These are phyloP conservation scores for Gila orcuttii DNA, from an alignment of 2,113 vertebrate species.

Conservation along the genomic window DNA sequence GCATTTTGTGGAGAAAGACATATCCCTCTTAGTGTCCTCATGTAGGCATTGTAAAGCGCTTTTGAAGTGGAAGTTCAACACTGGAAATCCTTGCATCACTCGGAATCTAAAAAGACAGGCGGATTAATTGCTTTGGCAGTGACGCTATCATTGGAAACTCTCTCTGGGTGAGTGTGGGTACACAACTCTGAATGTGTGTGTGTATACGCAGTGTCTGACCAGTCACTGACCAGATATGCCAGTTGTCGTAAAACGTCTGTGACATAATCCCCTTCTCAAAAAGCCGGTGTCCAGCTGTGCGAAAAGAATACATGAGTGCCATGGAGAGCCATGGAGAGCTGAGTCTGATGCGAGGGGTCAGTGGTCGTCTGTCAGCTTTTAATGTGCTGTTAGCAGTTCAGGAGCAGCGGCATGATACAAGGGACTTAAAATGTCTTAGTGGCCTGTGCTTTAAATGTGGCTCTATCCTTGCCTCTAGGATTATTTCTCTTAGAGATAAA, in stretches of 20 bases:
- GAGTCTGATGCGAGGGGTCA: slow-evolving; percentile 53
- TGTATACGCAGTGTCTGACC: neutral
- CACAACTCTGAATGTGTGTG: slow-evolving; percentile 5
- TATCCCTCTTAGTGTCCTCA: slow-evolving; percentile 25
- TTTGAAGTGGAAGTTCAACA: slow-evolving; percentile 41
- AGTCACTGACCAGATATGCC: slow-evolving; percentile 41
- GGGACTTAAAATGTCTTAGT: slow-evolving; percentile 57
- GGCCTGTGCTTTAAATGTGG: slow-evolving; percentile 13
- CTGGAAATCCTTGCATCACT: slow-evolving; percentile 22
- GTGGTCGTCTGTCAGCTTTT: slow-evolving; percentile 61
- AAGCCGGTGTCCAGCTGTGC: slow-evolving; percentile 58
- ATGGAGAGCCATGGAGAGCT: slow-evolving; percentile 1
- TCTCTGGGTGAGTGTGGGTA: slow-evolving; percentile 1
- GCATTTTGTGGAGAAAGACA: slow-evolving; percentile 7
- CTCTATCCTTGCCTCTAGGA: slow-evolving; percentile 47
- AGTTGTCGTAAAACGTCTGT: slow-evolving; percentile 48
- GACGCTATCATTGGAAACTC: slow-evolving; percentile 15
- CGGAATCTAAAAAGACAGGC: slow-evolving; percentile 41
- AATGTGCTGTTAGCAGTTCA: slow-evolving; percentile 54
- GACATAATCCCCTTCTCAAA: slow-evolving; percentile 57
- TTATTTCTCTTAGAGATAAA: slow-evolving; percentile 62
- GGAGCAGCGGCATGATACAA: slow-evolving; percentile 54
- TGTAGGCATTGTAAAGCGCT: neutral
- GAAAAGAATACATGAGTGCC: slow-evolving; percentile 43
- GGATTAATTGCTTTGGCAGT: slow-evolving; percentile 30